phyloP scores from a whole-genome alignment of 2,113 vertebrate species.

The Syrrhaptes paradoxus region DNA sequence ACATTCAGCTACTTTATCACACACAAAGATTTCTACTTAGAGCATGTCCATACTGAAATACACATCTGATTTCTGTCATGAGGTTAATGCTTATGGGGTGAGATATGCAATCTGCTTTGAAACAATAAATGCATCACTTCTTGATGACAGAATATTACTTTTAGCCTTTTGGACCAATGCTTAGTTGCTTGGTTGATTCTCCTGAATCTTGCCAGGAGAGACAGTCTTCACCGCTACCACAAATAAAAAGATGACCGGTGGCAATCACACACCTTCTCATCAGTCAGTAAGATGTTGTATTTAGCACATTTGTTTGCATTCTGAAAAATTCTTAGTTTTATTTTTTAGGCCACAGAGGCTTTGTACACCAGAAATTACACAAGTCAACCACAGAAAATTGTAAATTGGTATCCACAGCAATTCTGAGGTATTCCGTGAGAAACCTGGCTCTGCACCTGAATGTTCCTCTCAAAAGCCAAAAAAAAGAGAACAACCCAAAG shows the following conservation, averaged over 20 bases:
- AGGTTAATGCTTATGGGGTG: conserved; percentile 28
- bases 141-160: not conserved
- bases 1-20: conserved; percentile 59
- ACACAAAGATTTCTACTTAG: conserved; percentile 48
- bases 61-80: not conserved
- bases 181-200: not conserved
- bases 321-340: not conserved
- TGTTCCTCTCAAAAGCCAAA: conserved; percentile 4
- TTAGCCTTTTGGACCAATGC: not conserved
- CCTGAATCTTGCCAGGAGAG: not conserved
- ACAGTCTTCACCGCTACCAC: not conserved
- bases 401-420: not conserved
- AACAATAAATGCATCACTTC: conserved; percentile 24
- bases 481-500: not conserved
- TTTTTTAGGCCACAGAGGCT: conserved; percentile 15
- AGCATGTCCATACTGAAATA: conserved; percentile 55
- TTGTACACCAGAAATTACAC: conserved; percentile 64
- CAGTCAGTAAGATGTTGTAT: not conserved
- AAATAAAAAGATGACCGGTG: not conserved
- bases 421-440: conserved; percentile 56
- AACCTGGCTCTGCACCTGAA: conserved; percentile 53
- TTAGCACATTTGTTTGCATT: not conserved
- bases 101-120: not conserved
- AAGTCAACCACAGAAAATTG: conserved; percentile 23
- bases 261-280: not conserved